Base-by-base conservation (phyloP, 1,140 invertebrate species). In the Drosophila mayri region DNA sequence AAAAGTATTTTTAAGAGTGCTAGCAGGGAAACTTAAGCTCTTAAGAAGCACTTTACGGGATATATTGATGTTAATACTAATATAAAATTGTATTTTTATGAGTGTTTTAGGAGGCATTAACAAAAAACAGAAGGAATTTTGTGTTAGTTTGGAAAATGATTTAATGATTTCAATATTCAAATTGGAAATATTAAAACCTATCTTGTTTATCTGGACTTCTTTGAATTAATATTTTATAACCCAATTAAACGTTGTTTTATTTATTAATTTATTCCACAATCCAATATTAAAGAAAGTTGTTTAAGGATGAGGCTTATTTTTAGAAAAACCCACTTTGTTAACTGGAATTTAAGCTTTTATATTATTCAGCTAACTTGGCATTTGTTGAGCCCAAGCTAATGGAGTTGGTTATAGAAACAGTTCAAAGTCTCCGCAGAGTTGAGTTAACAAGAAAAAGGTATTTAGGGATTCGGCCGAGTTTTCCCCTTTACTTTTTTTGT, bases 391-490 rank as follows among this genome's bases (percentile, higher is more conserved):
- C 20, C 9, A 55, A 55, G 35, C n/a, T 44, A 58, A 44, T 58
- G 37, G 43, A 58, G n/a, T 58, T 28, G 55, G 11, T 2, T 28
- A 2, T 14, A 1, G 7, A 30, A 30, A 30, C 28, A 25, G 54
- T 44, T 58, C 25, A 58, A 30, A 58, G 52, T 25, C 32, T 38
- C 9, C 52, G 50, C 20, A 28, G 37, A 43, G 32, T 32, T 20
- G 49, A 25, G 25, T 61, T 43, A 9, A 12, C 18, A 41, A 32
- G 20, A 62, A 47, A 47, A 38, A 28, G 35, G 44, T 71, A 41
- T 59, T 59, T 35, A 10, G 58, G 16, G 57, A 37, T 49, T 40
- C 30, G 25, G 47, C 18, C 30, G n/a, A 38, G 11, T 41, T 37
- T 57, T 46, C 25, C 12, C 30, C 20, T 22, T 52, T 18, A 52